Evolutionary conservation across 2,888 invertebrate species (phyloP).

Genomic region (Lucinisca nassula): DNA sequence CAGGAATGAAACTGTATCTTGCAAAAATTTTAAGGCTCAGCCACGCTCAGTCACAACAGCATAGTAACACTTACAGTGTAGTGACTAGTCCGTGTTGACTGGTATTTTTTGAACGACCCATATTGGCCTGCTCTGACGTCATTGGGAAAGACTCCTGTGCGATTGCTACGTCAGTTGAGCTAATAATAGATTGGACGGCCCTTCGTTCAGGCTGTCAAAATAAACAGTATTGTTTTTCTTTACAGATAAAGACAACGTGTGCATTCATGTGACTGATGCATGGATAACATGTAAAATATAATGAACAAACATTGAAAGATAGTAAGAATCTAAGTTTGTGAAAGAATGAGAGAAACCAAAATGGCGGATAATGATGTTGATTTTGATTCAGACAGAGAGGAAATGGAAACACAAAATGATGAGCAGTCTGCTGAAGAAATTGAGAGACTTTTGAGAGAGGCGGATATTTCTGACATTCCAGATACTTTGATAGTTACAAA

Average conservation of each 20-base stretch:
- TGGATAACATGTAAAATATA: not conserved
- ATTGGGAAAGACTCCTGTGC: constrained; percentile 6
- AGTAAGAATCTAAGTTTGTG: not conserved
- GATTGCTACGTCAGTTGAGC: not conserved
- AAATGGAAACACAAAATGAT: constrained; percentile 51
- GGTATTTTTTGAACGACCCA: constrained; percentile 2
- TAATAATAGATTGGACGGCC: constrained; percentile 4
- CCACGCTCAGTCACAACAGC: no score
- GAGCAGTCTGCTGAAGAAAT: constrained; percentile 61
- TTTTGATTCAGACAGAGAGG: constrained; percentile 63
- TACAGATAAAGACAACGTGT: not conserved
- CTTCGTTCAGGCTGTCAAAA: not conserved
- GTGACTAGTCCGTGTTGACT: no score
- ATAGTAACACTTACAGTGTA: no score
- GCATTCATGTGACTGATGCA: not conserved
- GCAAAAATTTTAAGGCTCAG: no score
- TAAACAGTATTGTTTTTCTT: not conserved
- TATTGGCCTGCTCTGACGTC: not conserved
- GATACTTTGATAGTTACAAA: constrained; percentile 84
- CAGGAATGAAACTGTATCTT: no score
- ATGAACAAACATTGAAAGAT: not conserved
- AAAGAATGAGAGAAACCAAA: constrained; percentile 31
- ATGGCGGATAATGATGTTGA: constrained; percentile 69
- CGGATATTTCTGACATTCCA: constrained; percentile 76
- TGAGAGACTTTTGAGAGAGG: constrained; percentile 60